These are phyloP conservation scores for Ephialtes manifestator DNA, from an alignment of 2,888 invertebrate genomes.

Conservation along the genomic window DNA sequence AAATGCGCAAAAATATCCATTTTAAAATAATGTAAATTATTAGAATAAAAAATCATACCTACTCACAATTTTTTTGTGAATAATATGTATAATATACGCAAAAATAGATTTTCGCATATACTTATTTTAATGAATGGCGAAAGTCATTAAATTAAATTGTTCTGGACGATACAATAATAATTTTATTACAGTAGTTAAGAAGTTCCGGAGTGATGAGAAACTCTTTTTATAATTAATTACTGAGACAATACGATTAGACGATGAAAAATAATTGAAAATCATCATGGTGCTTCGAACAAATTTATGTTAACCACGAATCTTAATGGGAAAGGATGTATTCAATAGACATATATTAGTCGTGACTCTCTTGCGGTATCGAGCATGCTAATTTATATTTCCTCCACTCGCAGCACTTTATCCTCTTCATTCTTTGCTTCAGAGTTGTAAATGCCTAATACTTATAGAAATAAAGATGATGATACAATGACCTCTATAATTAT, in stretches of 20 bases:
- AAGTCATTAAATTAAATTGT: background rate
- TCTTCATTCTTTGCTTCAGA: conserved; percentile 3
- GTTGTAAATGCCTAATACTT: no score
- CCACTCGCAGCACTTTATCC: background rate
- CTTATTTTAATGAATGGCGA: background rate
- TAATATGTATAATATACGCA: no score
- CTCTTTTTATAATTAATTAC: background rate
- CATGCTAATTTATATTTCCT: conserved; percentile 59
- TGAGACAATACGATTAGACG: background rate
- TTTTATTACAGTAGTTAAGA: background rate
- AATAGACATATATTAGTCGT: conserved; percentile 61
- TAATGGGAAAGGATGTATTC: conserved; percentile 57
- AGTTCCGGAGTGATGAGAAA: background rate
- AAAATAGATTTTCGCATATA: no score
- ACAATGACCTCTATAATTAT: no score
- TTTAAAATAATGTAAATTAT: no score
- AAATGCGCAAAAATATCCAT: no score
- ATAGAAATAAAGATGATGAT: no score
- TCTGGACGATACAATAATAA: background rate
- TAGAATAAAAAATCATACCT: no score
- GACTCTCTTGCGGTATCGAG: conserved; percentile 49
- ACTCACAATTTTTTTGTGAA: background rate
- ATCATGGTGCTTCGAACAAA: conserved; percentile 55
- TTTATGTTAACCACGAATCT: conserved; percentile 54
- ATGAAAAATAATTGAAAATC: conserved; percentile 59